Evolutionary conservation across 2,888 invertebrate genomes (phyloP), one percentile per base, ranked within the genome.

Genomic region (Clivina fossor): DNA sequence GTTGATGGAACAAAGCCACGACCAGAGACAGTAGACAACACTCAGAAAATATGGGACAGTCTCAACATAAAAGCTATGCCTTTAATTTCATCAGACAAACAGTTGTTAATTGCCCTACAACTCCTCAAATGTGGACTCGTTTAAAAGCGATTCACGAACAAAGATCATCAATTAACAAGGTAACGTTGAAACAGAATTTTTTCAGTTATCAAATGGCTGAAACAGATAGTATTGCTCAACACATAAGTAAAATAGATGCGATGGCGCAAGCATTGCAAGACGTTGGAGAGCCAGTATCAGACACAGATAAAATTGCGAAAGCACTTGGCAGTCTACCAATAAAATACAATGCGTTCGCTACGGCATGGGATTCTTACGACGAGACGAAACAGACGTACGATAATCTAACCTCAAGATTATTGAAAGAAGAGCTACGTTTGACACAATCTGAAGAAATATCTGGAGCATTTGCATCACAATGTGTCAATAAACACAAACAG

Each of bases 281-380:
- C 19, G 38, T 61, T 11, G 56, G 49, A 7, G 49, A 38, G n/a
- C n/a, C n/a, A n/a, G 44, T 58, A 3, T 18, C 20, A 13, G 51
- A 59, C 4, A 24, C 57, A 4, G 59, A 57, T 37, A 57, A 59
- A 44, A 47, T 58, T 3, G 60, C 59, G 9, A 61, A 61, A 38
- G 28, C 20, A 15, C 26, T 49, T 4, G 47, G 47, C 3, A 49
- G 47, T 33, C 18, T 30, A 18, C 18, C 32, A 15, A 48, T 35
- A n/a, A n/a, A n/a, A n/a, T n/a, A n/a, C n/a, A n/a, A n/a, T n/a
- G n/a, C n/a, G n/a, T n/a, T n/a, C n/a, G n/a, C n/a, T n/a, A n/a
- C n/a, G n/a, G n/a, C n/a, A n/a, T n/a, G n/a, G n/a, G n/a, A n/a
- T n/a, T n/a, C n/a, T n/a, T n/a, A n/a, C n/a, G n/a, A n/a, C n/a